Base-by-base conservation (phyloP, 2,888 invertebrate species). In the Fabriciana adippe region DNA sequence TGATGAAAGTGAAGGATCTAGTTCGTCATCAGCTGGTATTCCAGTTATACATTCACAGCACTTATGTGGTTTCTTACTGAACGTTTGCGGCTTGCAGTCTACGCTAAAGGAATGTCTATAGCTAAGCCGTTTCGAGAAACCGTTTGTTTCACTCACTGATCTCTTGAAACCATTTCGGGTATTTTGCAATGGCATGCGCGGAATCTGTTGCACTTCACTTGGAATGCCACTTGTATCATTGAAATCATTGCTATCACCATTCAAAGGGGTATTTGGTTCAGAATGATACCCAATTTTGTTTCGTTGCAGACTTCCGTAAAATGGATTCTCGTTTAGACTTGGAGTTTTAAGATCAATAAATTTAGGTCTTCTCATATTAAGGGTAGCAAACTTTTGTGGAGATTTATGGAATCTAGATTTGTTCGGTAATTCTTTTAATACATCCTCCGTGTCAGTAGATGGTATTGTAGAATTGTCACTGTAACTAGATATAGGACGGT, bases 21-120 rank as follows among this genome's bases (percentile, higher is more conserved):
- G 69, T 61, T 84, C 82, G 68, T 87, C 84, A 80, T 88, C 93
- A 69, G 85, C 88, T 45, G 89, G 85, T 77, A 91, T 83, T 56
- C 93, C 93, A 67, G 93, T 93, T 67, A 93, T 75, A 77, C 93
- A 93, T 78, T 93, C 93, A 71, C 93, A 93, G 73, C 93, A 93
- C 77, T 90, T 91, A 77, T 93, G 93, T 15, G 91, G 91, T 74
- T 80, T 88, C 81, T 80, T 88, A 47, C 77, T 74, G 67, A 84
- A 71, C 57, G 79, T 75, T 68, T 87, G 86, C 61, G 88, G 85
- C 79, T 84, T 87, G 69, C 82, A 85, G 76, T 93, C 93, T 48
- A 87, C 89, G 78, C 89, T 91, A 75, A 93, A 92, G 26, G 93
- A 93, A 81, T 93, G 93, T 68, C 93, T 85, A 77, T 92, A 93